These are phyloP conservation scores for Drosophila arizonae DNA, from an alignment of 1,140 invertebrate species.

Conservation along the genomic window DNA sequence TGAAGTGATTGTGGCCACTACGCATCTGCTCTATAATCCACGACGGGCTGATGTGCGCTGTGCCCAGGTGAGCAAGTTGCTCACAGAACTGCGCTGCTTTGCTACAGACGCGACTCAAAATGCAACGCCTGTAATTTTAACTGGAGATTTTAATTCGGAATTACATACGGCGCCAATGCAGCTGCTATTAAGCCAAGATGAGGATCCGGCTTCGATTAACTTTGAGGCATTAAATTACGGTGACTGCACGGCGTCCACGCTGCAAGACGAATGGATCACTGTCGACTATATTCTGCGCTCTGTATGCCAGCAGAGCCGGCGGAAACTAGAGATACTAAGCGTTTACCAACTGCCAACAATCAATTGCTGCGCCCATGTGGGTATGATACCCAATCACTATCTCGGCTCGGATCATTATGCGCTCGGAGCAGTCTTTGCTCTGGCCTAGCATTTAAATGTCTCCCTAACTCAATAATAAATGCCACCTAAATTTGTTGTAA, in stretches of 20 bases:
- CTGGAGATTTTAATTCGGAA: slow-evolving; percentile 95
- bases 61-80: slow-evolving; percentile 91
- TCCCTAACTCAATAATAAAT: slow-evolving; percentile 4
- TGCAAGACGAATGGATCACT: slow-evolving; percentile 89
- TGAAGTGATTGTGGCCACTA: slow-evolving; percentile 92
- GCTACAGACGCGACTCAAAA: slow-evolving; percentile 71
- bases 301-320: slow-evolving; percentile 23
- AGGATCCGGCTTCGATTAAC: neutral
- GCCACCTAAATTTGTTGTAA: slow-evolving; percentile 14
- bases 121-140: slow-evolving; percentile 90
- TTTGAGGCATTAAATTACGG: slow-evolving; percentile 81
- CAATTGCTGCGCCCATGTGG: slow-evolving; percentile 85
- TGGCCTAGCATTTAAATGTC: slow-evolving; percentile 41
- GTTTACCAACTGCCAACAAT: slow-evolving; percentile 86
- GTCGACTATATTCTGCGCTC: slow-evolving; percentile 92
- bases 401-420: slow-evolving; percentile 91
- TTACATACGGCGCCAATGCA: slow-evolving; percentile 86
- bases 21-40: slow-evolving; percentile 97
- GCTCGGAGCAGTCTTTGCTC: slow-evolving; percentile 83
- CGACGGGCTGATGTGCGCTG: slow-evolving; percentile 93
- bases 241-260: slow-evolving; percentile 85
- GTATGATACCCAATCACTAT: slow-evolving; percentile 88
- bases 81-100: slow-evolving; percentile 92
- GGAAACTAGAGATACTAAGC: slow-evolving; percentile 62
- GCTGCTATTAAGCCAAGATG: slow-evolving; percentile 5